These are phyloP conservation scores for Cryptomyrus ogoouensis DNA, from an alignment of 2,113 vertebrate genomes.

Conservation along the genomic window DNA sequence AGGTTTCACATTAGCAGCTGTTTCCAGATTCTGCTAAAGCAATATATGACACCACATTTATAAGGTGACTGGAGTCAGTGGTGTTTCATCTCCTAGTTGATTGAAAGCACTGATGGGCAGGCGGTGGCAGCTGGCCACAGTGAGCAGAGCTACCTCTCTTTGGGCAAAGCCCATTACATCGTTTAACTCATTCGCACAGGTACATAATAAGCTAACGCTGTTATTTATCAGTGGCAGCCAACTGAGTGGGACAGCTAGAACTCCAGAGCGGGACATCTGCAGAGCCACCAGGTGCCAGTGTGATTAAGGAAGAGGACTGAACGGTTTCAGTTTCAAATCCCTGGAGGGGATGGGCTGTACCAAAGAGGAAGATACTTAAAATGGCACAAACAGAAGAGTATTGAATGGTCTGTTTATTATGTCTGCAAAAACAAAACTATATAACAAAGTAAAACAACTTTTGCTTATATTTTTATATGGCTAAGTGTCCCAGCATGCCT, in stretches of 20 bases:
- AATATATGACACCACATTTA: not conserved
- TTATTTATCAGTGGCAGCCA: not conserved
- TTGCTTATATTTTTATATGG: not conserved
- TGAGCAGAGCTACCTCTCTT: not conserved
- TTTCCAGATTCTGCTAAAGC: not conserved
- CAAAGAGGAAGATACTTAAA: not conserved
- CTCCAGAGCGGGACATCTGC: not conserved
- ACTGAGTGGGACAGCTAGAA: not conserved
- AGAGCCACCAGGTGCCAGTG: not conserved
- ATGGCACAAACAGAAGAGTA: not conserved
- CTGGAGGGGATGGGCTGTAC: not conserved
- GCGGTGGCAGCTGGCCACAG: not conserved
- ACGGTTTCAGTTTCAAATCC: not conserved
- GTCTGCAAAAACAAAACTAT: not conserved
- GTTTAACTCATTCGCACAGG: not conserved
- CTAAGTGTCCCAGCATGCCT: not conserved
- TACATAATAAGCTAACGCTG: not conserved
- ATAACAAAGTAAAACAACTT: not conserved
- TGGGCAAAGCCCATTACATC: not conserved
- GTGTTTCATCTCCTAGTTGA: not conserved
- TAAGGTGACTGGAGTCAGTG: not conserved
- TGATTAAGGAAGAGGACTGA: not conserved
- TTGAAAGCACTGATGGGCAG: not conserved
- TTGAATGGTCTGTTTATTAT: not conserved
- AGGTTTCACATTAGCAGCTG: not conserved